phyloP scores from a whole-genome alignment of 2,888 invertebrate genomes.

The Bruchidius siliquastri region DNA sequence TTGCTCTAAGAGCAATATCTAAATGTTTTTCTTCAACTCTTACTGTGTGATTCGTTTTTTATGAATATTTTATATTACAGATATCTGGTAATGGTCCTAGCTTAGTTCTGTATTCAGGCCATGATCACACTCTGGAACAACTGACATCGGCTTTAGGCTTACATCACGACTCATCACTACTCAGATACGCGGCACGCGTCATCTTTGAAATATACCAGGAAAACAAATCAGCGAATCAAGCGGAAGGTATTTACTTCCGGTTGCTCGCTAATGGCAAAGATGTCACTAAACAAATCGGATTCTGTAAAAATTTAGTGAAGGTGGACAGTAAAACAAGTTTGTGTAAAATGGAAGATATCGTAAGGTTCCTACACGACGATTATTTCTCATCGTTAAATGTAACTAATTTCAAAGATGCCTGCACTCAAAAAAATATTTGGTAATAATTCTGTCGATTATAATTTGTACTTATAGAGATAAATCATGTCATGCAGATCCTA shows the following conservation, averaged over 20 bases:
- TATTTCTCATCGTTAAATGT: constrained; percentile 79
- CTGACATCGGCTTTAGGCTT: constrained; percentile 76
- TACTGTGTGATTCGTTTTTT: too few relatives aligned
- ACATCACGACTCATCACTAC: constrained; percentile 58
- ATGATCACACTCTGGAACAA: constrained; percentile 86
- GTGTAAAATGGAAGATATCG: constrained; percentile 84
- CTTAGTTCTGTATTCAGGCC: constrained; percentile 64
- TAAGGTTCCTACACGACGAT: constrained; percentile 82
- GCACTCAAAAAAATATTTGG: constrained; percentile 36
- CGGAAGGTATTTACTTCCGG: constrained; percentile 74
- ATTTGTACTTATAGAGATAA: neutral
- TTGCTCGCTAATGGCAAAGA: constrained; percentile 83
- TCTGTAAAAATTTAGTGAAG: constrained; percentile 64
- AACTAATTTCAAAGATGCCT: constrained; percentile 86
- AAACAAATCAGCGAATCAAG: constrained; percentile 40
- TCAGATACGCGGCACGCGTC: constrained; percentile 78
- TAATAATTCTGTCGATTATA: neutral
- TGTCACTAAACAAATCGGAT: constrained; percentile 74
- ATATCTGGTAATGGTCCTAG: constrained; percentile 42
- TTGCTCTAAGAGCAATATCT: too few relatives aligned
- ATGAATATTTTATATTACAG: constrained; percentile 22
- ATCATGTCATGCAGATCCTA: neutral
- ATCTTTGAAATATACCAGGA: constrained; percentile 84
- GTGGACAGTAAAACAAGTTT: constrained; percentile 54
- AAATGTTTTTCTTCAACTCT: too few relatives aligned